A percentile compares a stretch with the other conserved stretches of the same genome.
These are phyloP conservation scores for Orchesella cincta DNA, from an alignment of 1,140 invertebrate species.

Conservation along the genomic window DNA sequence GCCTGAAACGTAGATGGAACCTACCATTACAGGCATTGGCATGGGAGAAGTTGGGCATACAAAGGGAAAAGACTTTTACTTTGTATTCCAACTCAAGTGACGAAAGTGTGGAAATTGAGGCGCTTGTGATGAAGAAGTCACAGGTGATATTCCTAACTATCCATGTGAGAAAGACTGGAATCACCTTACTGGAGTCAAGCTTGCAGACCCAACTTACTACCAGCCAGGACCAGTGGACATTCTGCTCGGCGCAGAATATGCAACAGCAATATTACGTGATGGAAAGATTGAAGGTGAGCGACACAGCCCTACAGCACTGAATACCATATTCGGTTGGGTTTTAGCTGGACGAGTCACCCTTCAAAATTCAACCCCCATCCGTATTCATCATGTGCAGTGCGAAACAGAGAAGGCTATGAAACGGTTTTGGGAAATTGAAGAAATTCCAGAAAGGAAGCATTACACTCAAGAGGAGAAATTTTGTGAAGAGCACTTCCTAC, in stretches of 20 bases:
- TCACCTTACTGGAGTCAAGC: background rate
- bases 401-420: constrained; percentile 19
- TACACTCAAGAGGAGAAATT: constrained; percentile 40
- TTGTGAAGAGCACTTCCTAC: constrained; percentile 49
- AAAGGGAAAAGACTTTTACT: background rate
- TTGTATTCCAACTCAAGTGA: background rate
- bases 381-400: background rate
- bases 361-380: background rate
- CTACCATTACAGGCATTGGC: background rate
- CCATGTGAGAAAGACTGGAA: background rate
- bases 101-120: background rate
- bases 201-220: constrained; percentile 4
- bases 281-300: background rate
- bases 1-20: background rate
- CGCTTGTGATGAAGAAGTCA: background rate
- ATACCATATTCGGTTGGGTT: constrained; percentile 5
- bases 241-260: background rate
- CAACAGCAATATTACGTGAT: background rate
- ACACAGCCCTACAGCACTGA: background rate
- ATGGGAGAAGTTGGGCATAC: background rate
- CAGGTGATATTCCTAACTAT: background rate
- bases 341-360: background rate
- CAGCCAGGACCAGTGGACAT: constrained; percentile 3
- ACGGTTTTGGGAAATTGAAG: constrained; percentile 54
- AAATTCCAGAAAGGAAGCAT: constrained; percentile 13